A percentile compares a stretch with the other conserved stretches of the same genome.
phyloP scores from a whole-genome alignment of 1,140 invertebrate species.

The Lethocerus indicus region DNA sequence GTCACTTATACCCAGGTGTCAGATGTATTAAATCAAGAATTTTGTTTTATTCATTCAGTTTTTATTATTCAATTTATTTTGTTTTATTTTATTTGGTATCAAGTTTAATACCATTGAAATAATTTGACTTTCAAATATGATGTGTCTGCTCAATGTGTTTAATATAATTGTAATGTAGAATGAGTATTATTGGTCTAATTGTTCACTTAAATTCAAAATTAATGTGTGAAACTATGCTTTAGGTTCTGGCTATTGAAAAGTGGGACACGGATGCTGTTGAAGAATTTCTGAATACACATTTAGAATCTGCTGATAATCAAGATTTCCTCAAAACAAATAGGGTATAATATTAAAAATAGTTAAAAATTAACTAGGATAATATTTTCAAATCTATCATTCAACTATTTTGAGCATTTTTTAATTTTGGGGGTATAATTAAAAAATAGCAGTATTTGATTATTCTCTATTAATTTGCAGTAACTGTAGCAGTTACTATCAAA shows the following conservation, averaged over 20 bases:
- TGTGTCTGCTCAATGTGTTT: not conserved
- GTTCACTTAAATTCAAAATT: not conserved
- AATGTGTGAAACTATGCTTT: constrained; percentile 3
- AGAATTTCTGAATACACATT: constrained; percentile 79
- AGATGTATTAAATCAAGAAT: too few species aligned
- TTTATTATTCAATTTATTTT: not conserved
- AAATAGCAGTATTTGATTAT: too few species aligned
- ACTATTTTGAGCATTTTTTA: too few species aligned
- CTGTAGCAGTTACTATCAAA: too few species aligned
- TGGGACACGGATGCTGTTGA: constrained; percentile 94
- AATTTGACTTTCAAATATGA: constrained; percentile 13
- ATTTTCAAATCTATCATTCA: constrained; percentile 1
- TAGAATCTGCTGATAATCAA: constrained; percentile 33
- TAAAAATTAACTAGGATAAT: not conserved
- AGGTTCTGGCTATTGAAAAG: constrained; percentile 81
- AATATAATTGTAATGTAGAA: not conserved
- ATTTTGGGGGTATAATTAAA: too few species aligned
- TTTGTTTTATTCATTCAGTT: too few species aligned
- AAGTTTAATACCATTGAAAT: constrained; percentile 1
- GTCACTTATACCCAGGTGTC: too few species aligned
- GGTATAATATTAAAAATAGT: constrained; percentile 12
- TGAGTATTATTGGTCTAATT: not conserved
- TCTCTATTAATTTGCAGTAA: too few species aligned
- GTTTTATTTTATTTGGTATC: not conserved
- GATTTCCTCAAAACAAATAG: constrained; percentile 40